These are phyloP conservation scores for Amphimallon solstitiale DNA, from an alignment of 2,888 invertebrate species.

Conservation along the genomic window DNA sequence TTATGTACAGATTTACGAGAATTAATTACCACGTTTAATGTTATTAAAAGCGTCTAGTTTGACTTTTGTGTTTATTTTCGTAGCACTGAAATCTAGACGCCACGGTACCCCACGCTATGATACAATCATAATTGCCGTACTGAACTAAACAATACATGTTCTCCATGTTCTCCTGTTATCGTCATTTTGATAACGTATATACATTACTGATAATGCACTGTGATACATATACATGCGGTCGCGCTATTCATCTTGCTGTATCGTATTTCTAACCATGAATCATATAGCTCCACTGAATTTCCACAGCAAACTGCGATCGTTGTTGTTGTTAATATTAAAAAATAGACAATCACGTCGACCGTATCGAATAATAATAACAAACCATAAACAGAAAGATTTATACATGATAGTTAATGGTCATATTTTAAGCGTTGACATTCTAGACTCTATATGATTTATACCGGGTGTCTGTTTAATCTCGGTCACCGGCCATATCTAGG, in stretches of 20 bases:
- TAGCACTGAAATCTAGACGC: neutral
- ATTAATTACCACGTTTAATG: slow-evolving; percentile 14
- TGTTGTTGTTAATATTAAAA: slow-evolving; percentile 34
- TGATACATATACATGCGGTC: slow-evolving; percentile 40
- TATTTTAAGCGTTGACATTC: neutral
- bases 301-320: slow-evolving; percentile 40
- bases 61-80: slow-evolving; percentile 12
- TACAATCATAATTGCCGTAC: slow-evolving; percentile 10
- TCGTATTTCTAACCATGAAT: slow-evolving; percentile 43
- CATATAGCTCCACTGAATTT: slow-evolving; percentile 40
- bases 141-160: slow-evolving; percentile 27
- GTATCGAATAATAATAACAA: neutral
- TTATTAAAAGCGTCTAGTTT: slow-evolving; percentile 11
- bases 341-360: slow-evolving; percentile 11
- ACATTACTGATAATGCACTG: slow-evolving; percentile 45
- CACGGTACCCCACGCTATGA: neutral
- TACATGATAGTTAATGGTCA: slow-evolving; percentile 12
- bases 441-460: neutral
- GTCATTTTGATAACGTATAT: slow-evolving; percentile 44
- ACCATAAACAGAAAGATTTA: slow-evolving; percentile 1
- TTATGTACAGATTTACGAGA: neutral
- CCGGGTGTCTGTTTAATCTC: too few relatives aligned
- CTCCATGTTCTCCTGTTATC: slow-evolving; percentile 38
- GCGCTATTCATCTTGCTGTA: slow-evolving; percentile 45
- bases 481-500: too few relatives aligned